Evolutionary conservation across 2,113 vertebrate species (phyloP), one percentile per base, ranked within the genome.

Genomic region (Leptodactylus fuscus): DNA sequence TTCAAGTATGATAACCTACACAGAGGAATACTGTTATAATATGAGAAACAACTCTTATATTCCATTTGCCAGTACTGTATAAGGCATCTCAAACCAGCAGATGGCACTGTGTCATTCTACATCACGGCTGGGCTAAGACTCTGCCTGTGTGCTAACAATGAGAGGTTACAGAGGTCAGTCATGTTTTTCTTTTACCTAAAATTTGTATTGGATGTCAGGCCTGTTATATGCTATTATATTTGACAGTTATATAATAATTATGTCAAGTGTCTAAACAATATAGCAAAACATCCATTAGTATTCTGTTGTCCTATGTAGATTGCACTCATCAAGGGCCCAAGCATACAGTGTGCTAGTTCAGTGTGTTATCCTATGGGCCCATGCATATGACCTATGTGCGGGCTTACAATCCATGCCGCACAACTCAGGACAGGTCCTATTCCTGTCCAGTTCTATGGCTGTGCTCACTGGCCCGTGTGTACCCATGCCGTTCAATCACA

Each of bases 181-280:
- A 6, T 70, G 46, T 71, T 82, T 82, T 82, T 71, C 65, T 18
- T 82, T 71, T 51, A 70, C 62, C 80, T 49, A 41, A 65, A 62
- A 81, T 81, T 62, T 55, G 24, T 81, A 81, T 65, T 62, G 60
- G 55, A 81, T 81, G 77, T 62, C 55, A 62, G 7, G 12, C 36
- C 53, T 46, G 53, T 81, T 81, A 62, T 81, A 29, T 9, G 13
- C 13, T 62, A 60, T 65, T 81, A 36, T 7, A 27, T 81, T 27
- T 81, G 58, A 81, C 78, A 65, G 76, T 53, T 49, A 44, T 51
- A 81, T 67, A 16, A 81, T 44, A 81, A 67, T 67, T 81, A 81
- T 67, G 41, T 81, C 38, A 27, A 79, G 12, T 29, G 78, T 46
- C 78, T 62, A 81, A 60, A 81, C 36, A 81, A 18, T 44, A 24